Evolutionary conservation across 2,888 invertebrate species (phyloP), one percentile per base, ranked within the genome.

Genomic region (Prosapia bicincta): DNA sequence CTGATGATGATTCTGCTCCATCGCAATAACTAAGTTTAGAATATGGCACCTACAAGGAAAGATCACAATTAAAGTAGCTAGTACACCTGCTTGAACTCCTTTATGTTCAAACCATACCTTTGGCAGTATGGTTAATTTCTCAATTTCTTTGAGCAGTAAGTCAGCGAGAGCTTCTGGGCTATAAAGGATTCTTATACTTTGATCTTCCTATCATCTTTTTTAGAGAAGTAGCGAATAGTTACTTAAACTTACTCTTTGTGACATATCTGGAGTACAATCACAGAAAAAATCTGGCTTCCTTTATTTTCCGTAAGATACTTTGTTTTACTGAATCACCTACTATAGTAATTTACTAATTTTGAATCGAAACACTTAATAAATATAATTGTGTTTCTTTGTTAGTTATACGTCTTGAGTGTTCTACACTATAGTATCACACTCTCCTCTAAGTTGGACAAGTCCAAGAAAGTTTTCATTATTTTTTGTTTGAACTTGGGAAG

Each of bases 151-250:
- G 66, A 26, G 38, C 30, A 77, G 66, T 15, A 77, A 43, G 30
- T 77, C 43, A 72, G 78, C 32, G 54, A 78, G 78, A 65, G 69
- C 79, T 74, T 78, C 77, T 65, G 69, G 13, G 72, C 78, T 69
- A 78, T 82, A 81, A 84, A 88, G 87, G 86, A 88, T 77, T 74
- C 70, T 74, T n/a, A n/a, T n/a, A n/a, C n/a, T n/a, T n/a, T n/a
- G n/a, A n/a, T n/a, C n/a, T n/a, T n/a, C n/a, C n/a, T n/a, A n/a
- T n/a, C n/a, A n/a, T n/a, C n/a, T n/a, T n/a, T n/a, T n/a, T n/a
- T n/a, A n/a, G n/a, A n/a, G n/a, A n/a, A n/a, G n/a, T n/a, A n/a
- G 1, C 26, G 30, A 74, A 32, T 25, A 26, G 23, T 66, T 9
- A 1, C 66, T 26, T 66, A 65, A 71, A 66, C 24, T 69, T 24